Conservation (phyloP, 64 coral and sea anemone genomes). For the Porites australiensis region DNA sequence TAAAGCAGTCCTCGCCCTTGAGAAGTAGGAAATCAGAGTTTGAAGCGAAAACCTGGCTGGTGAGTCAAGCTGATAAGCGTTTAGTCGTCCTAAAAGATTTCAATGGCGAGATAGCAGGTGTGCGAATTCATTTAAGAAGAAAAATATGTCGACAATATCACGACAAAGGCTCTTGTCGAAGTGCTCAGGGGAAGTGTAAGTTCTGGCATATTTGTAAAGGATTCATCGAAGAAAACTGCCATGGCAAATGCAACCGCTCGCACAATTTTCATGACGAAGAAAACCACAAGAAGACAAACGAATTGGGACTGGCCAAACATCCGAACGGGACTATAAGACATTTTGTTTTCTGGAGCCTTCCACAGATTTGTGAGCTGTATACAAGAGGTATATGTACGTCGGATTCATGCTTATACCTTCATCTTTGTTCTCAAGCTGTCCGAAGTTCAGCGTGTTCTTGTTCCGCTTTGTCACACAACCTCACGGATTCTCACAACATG, state of each 20-base stretch:
- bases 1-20: slow-evolving; percentile 44
- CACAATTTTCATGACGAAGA: slow-evolving; percentile 51
- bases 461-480: slow-evolving; percentile 12
- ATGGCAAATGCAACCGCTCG: slow-evolving; percentile 21
- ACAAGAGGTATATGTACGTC: slow-evolving; percentile 8
- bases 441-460: not conserved
- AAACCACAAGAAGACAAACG: slow-evolving; percentile 28
- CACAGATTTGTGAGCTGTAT: slow-evolving; percentile 67
- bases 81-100: slow-evolving; percentile 12
- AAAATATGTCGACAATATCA: slow-evolving; percentile 48
- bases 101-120: not conserved
- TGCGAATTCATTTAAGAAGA: slow-evolving; percentile 27
- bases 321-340: not conserved
- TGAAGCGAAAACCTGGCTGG: not conserved
- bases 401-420: slow-evolving; percentile 13
- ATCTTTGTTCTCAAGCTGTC: slow-evolving; percentile 22
- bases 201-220: slow-evolving; percentile 70
- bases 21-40: not conserved
- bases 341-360: slow-evolving; percentile 39
- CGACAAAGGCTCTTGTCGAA: slow-evolving; percentile 11
- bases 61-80: not conserved
- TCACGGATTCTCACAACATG: slow-evolving; percentile 31
- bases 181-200: not conserved
- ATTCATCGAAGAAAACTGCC: slow-evolving; percentile 38
- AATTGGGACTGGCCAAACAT: not conserved